Evolutionary conservation across 2,888 invertebrate genomes (phyloP), one percentile per base, ranked within the genome.

Genomic region (Tuberolachnus salignus): DNA sequence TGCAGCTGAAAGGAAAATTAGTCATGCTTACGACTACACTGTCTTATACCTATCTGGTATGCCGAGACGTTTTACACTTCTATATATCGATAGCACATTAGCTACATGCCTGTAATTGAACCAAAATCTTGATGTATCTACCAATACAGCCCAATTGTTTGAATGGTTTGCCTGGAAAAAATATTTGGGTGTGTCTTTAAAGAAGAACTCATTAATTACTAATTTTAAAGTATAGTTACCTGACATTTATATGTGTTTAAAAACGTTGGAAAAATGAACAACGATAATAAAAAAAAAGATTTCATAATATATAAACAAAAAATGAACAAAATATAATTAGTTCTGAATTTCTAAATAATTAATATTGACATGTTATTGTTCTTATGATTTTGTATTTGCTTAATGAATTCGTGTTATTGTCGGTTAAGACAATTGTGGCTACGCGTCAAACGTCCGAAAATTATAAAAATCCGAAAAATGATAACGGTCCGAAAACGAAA

Each of bases 81-180:
- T 90, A 85, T 99, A 99, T 82, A 99, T 95, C 0, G 98, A 99
- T 21, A 99, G 86, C 0, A 98, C 98, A 86, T 99, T 99, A 4
- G 99, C 98, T 46, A 98, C 97, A 90, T 99, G 99, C 9, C 99
- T 91, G 86, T 99, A 99, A 86, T 99, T 99, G 85, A 99, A 99
- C 99, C 99, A 99, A 86, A 99, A 99, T 80, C 98, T 88, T 0
- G 98, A 98, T 0, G 98, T 98, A 86, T 98, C 98, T 0, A 99
- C 98, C 75, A 99, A 87, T 16, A 99, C 98, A 0, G 99, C 99
- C 99, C 99, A 99, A 86, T 99, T 99, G 85, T 99, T 99, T 0
- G 98, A 97, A 85, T 99, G 98, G 21, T 80, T 81, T 51, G 75
- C 70, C 83, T 83, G 53, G 53, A 6, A 1, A 59, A 59, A 69